phyloP scores from a whole-genome alignment of 2,113 vertebrate species.

The Empidonax traillii region DNA sequence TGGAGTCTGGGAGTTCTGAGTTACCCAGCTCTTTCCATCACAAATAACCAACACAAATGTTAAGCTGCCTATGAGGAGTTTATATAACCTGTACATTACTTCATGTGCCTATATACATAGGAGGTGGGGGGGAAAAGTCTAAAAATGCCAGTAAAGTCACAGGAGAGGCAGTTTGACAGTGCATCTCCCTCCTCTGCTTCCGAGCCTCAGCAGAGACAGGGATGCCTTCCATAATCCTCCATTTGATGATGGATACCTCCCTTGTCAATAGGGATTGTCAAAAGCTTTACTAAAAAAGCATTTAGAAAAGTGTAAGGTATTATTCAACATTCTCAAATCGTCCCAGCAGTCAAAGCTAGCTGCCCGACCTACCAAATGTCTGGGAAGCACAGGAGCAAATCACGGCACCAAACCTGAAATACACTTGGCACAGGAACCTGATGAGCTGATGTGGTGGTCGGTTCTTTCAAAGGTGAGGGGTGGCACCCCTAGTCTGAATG shows the following conservation, averaged over 20 bases:
- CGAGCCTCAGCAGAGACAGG: neutral
- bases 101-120: neutral
- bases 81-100: neutral
- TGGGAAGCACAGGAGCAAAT: neutral
- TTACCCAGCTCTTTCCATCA: neutral
- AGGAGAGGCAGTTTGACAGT: neutral
- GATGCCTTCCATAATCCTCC: neutral
- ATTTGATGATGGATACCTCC: neutral
- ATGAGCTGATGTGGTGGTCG: accelerated
- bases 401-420: neutral
- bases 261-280: neutral
- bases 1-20: neutral
- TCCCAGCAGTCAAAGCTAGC: neutral
- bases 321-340: neutral
- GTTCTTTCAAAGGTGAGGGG: neutral
- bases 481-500: neutral
- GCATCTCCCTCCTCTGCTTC: neutral
- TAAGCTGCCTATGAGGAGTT: neutral
- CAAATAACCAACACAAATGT: neutral
- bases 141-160: neutral
- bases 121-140: neutral
- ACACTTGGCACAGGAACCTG: neutral
- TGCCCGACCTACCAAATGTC: accelerated
- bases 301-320: neutral
- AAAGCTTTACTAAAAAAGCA: neutral